Conservation (phyloP, 2,888 invertebrate genomes). For the Nemapogon koenigi region DNA sequence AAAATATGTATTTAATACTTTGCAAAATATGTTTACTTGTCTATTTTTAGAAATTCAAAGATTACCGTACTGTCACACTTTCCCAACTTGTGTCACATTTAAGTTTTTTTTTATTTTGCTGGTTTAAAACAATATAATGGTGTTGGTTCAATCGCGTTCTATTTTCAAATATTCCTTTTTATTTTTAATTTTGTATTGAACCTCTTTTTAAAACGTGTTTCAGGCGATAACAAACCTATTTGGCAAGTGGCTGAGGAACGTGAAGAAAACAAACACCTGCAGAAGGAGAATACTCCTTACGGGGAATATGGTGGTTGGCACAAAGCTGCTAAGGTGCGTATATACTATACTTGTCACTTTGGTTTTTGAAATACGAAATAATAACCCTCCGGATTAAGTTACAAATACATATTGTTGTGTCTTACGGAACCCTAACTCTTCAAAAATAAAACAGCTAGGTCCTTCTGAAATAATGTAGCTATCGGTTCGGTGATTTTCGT, state of each 20-base stretch:
- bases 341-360: no score
- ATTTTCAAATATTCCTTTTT: neutral
- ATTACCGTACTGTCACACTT: slow-evolving; percentile 59
- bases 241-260: slow-evolving; percentile 99
- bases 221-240: slow-evolving; percentile 93
- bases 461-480: no score
- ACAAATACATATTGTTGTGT: no score
- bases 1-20: neutral
- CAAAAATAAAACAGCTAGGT: no score
- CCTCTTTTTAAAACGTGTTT: slow-evolving; percentile 5
- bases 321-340: slow-evolving; percentile 85
- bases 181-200: neutral
- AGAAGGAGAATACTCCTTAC: slow-evolving; percentile 88
- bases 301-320: slow-evolving; percentile 97
- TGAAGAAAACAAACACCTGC: slow-evolving; percentile 93
- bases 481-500: no score
- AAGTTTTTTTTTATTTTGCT: slow-evolving; percentile 19
- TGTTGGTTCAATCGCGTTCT: slow-evolving; percentile 16
- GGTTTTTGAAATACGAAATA: no score
- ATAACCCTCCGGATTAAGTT: no score
- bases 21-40: neutral
- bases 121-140: slow-evolving; percentile 7
- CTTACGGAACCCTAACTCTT: no score
- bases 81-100: slow-evolving; percentile 64
- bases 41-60: slow-evolving; percentile 6